Evolutionary conservation across 2,113 vertebrate species (phyloP), one percentile per base, ranked within the genome.

Genomic region (Machaerirhynchus nigripectus): DNA sequence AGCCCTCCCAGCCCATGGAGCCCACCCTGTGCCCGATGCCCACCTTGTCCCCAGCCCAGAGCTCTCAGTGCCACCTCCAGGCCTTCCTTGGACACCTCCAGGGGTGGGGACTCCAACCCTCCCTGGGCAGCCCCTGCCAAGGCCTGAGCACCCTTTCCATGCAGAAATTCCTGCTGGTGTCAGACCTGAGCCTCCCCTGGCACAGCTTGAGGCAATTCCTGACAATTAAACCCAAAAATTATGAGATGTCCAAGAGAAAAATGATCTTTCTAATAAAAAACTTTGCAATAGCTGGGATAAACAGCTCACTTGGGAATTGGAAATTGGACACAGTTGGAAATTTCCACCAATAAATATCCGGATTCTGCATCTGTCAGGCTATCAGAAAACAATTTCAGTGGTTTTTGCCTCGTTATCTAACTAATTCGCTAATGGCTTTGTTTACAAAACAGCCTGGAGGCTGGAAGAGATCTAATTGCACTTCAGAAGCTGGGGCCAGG

Each of bases 381-480:
- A 69, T 9, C 53, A 40, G 37, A 91, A 78, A 81, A 87, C 75
- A 90, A 67, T 5, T 84, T 68, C 0, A 55, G 23, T 0, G 0
- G 2, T 33, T 70, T 87, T 68, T 64, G 22, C 44, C 33, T 89
- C 0, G 0, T 26, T 33, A 79, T 76, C 61, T 76, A 91, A 96
- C 85, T 93, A 94, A 94, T 85, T 79, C 46, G 39, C 37, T 89
- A 84, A 95, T 75, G 61, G 50, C 26, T 94, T 84, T 82, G 76
- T 94, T 96, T 96, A 95, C 84, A 40, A 69, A 57, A 52, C 14
- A 53, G 64, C 56, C 89, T 78, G 46, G 23, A 84, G 79, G 89
- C 83, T 63, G 35, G 26, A 84, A 57, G 65, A 91, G 73, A 65
- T 91, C 71, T 82, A 56, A 96, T 8, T 31, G 46, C 46, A 15